Evolutionary conservation across 2,888 invertebrate genomes (phyloP).

Genomic region (Synanthedon vespiformis): DNA sequence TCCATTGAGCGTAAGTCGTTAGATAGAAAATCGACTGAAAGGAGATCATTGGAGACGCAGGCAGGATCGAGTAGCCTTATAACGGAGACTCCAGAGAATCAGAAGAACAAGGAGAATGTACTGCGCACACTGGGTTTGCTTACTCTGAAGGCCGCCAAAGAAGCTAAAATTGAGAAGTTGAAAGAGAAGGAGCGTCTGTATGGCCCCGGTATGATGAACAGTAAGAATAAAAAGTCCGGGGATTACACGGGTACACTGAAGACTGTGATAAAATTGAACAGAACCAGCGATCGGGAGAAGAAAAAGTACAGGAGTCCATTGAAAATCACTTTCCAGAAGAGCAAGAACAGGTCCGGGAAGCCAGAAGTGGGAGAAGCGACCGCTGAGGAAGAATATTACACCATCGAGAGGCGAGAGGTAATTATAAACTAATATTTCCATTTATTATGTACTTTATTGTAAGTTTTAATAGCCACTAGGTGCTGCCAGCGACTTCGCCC

Average conservation of each 20-base stretch:
- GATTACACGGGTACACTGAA: slow-evolving; percentile 85
- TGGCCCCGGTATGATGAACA: slow-evolving; percentile 25
- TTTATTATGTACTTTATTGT: no score
- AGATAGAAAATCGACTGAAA: slow-evolving; percentile 27
- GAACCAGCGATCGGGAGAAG: slow-evolving; percentile 58
- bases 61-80: slow-evolving; percentile 50
- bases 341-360: slow-evolving; percentile 72
- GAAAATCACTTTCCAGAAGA: slow-evolving; percentile 84
- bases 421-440: slow-evolving; percentile 11
- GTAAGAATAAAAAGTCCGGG: slow-evolving; percentile 38
- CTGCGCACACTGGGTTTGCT: slow-evolving; percentile 80
- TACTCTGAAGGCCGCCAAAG: slow-evolving; percentile 80
- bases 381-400: slow-evolving; percentile 63
- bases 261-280: slow-evolving; percentile 84
- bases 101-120: slow-evolving; percentile 79
- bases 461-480: no score
- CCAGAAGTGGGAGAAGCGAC: slow-evolving; percentile 44
- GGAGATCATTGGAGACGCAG: slow-evolving; percentile 36
- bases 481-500: no score
- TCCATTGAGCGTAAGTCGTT: slow-evolving; percentile 3
- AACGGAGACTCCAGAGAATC: slow-evolving; percentile 72
- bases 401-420: slow-evolving; percentile 74
- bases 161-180: slow-evolving; percentile 71
- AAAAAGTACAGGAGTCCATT: slow-evolving; percentile 78
- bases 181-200: slow-evolving; percentile 60